These are phyloP conservation scores for Ptychobarbus kaznakovi DNA, from an alignment of 2,797 vertebrate species.

Conservation along the genomic window DNA sequence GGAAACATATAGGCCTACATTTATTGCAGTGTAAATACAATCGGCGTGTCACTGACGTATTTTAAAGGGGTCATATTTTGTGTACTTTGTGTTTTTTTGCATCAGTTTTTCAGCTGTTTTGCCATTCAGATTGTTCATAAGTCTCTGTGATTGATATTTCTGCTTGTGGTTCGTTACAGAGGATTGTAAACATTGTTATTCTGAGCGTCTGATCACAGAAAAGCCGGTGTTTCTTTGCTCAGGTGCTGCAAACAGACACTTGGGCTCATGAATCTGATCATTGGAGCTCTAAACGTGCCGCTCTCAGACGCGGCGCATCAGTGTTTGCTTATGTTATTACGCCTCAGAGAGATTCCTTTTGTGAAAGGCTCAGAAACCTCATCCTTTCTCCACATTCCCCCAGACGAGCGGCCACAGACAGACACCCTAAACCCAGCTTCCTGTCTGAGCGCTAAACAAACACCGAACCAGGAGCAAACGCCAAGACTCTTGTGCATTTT, in stretches of 20 bases:
- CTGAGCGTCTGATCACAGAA: slow-evolving; percentile 40
- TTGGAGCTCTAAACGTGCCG: background rate
- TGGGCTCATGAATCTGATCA: slow-evolving; percentile 6
- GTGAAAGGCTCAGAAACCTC: slow-evolving; percentile 68
- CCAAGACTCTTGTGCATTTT: slow-evolving; percentile 60
- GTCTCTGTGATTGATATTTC: background rate
- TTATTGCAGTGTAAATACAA: too few species aligned
- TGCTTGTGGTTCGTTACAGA: slow-evolving; percentile 21
- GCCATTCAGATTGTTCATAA: background rate
- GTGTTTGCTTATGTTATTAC: slow-evolving; percentile 41
- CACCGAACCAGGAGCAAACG: slow-evolving; percentile 41
- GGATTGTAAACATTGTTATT: background rate
- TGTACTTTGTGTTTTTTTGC: background rate
- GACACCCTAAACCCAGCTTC: slow-evolving; percentile 72
- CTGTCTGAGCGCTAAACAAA: slow-evolving; percentile 62
- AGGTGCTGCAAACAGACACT: slow-evolving; percentile 33
- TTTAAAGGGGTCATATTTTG: too few species aligned
- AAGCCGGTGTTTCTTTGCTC: slow-evolving; percentile 50
- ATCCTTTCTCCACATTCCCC: slow-evolving; percentile 74
- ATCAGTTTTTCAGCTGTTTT: background rate
- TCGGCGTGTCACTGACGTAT: too few species aligned
- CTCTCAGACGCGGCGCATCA: background rate
- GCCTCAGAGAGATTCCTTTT: slow-evolving; percentile 50
- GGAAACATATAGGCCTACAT: too few species aligned
- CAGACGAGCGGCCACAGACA: slow-evolving; percentile 70